Base-by-base conservation (phyloP, 2,797 vertebrate genomes). In the Sebastes taczanowskii region DNA sequence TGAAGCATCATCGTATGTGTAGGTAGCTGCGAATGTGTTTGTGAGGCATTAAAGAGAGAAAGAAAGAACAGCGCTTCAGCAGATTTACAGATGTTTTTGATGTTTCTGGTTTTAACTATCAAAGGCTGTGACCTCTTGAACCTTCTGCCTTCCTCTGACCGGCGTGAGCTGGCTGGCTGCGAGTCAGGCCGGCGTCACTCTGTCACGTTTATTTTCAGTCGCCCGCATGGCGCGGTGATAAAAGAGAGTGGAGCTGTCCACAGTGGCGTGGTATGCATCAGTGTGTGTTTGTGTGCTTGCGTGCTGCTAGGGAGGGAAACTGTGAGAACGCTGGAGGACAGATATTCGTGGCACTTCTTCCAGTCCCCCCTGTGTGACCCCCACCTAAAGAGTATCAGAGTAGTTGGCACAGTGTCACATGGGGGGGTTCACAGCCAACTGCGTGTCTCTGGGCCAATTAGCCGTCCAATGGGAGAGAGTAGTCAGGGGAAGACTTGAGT, bases 161-260 rank as follows among this genome's bases (percentile, higher is more conserved):
- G 65, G 81, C 60, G 34, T 69, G 89, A 88, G 80, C 82, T 55
- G 90, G 70, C 91, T 88, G 90, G 84, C 87, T 29, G 71, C 30
- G 84, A 92, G 93, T 95, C 91, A 86, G 90, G 62, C 92, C 78
- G 94, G 95, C 91, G 91, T 95, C 94, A 73, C 90, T 88, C 86
- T 94, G 94, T 93, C 95, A 95, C 92, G 84, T 94, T 96, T 96
- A 96, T 96, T 96, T 96, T 94, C 76, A 94, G 94, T 93, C 68
- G 82, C 90, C 82, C 71, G 20, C 90, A 90, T 60, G 71, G 83
- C 92, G 85, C 69, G 63, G 83, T 91, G 93, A 93, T 95, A 95
- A 94, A 95, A 92, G 91, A 80, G 86, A 91, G 88, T 86, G 59
- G 74, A 92, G 92, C 91, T 92, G 89, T 92, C 92, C 86, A 78